Percentiles rank a stretch among this genome's conserved stretches.
phyloP scores from a whole-genome alignment of 1,140 invertebrate genomes.

The Bombus superbus region DNA sequence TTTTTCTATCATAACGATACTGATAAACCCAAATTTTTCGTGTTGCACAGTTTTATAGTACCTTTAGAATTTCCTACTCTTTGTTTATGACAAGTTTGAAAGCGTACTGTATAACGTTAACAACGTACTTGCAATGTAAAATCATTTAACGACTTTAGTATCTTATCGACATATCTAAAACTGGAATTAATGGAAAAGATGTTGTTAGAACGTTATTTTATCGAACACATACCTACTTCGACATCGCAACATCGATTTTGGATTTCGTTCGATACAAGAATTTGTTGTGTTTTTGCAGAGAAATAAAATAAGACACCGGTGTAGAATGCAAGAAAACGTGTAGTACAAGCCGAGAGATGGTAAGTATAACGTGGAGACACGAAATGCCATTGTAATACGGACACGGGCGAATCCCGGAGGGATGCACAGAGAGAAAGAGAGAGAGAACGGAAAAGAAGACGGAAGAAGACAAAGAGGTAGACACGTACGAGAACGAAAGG shows the following conservation, averaged over 20 bases:
- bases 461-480: conserved; percentile 65
- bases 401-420: conserved; percentile 75
- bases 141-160: background rate
- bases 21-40: background rate
- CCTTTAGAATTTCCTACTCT: background rate
- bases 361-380: conserved; percentile 77
- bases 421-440: conserved; percentile 33
- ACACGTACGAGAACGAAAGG: conserved; percentile 66
- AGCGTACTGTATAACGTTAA: background rate
- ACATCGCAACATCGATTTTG: background rate
- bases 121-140: background rate
- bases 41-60: background rate
- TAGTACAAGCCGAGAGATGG: conserved; percentile 51
- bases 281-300: conserved; percentile 32
- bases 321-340: conserved; percentile 61
- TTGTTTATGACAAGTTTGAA: background rate
- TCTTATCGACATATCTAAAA: background rate
- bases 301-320: conserved; percentile 57
- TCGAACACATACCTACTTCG: background rate
- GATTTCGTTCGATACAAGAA: background rate
- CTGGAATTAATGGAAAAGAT: background rate
- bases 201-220: background rate
- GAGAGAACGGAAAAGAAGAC: conserved; percentile 44
- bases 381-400: conserved; percentile 81
- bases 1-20: background rate